Conservation (phyloP, 2,888 invertebrate species). For the Xanthorhoe designata region DNA sequence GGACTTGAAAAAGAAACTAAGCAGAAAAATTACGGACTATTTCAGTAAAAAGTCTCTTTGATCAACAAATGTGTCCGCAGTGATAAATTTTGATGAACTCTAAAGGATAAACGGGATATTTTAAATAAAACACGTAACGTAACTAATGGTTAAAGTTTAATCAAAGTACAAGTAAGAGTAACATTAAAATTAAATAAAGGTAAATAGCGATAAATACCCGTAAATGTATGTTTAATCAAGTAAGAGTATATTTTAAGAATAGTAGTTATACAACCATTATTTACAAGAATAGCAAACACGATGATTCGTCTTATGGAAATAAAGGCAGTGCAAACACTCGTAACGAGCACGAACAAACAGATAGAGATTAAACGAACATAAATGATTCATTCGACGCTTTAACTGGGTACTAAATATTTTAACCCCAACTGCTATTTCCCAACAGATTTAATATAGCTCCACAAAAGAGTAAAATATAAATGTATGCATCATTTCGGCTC, state of each 20-base stretch:
- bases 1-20: conserved; percentile 66
- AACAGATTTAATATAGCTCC: background rate
- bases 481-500: too few relatives aligned
- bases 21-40: conserved; percentile 77
- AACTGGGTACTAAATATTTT: background rate
- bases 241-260: background rate
- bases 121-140: conserved; percentile 70
- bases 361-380: conserved; percentile 56
- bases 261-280: conserved; percentile 8
- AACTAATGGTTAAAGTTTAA: too few relatives aligned
- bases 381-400: conserved; percentile 57
- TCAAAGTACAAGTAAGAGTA: too few relatives aligned
- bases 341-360: conserved; percentile 61
- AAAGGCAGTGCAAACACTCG: conserved; percentile 54
- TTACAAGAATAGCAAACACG: conserved; percentile 45
- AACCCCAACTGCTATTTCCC: background rate
- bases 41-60: conserved; percentile 67
- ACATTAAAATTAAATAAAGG: too few relatives aligned
- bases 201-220: too few relatives aligned
- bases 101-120: conserved; percentile 14
- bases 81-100: conserved; percentile 16
- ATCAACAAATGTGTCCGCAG: conserved; percentile 41
- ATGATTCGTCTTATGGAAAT: conserved; percentile 58
- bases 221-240: too few relatives aligned
- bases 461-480: too few relatives aligned